Evolutionary conservation across 2,113 vertebrate species (phyloP).

Genomic region (Ptilorrhoa leucosticta): DNA sequence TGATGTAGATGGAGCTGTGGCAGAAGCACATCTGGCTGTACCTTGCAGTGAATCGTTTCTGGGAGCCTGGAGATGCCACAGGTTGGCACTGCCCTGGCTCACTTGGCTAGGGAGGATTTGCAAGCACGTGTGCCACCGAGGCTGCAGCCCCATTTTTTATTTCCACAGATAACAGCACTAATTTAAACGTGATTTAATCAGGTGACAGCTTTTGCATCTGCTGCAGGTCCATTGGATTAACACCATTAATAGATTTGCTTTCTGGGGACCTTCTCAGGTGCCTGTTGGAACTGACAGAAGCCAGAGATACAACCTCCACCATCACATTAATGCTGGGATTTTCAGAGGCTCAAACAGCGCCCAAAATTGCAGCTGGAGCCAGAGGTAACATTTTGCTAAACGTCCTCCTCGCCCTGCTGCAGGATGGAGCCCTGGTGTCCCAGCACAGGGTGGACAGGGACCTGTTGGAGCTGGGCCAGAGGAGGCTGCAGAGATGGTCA

Average conservation of each 20-base stretch:
- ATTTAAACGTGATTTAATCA: background rate
- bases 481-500: background rate
- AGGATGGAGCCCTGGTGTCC: background rate
- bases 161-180: background rate
- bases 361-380: background rate
- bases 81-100: background rate
- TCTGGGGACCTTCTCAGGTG: background rate
- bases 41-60: rapidly evolving
- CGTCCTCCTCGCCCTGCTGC: background rate
- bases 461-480: background rate
- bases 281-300: background rate
- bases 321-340: background rate
- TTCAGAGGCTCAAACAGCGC: background rate
- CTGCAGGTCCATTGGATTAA: background rate
- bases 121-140: background rate
- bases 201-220: background rate
- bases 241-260: background rate
- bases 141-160: background rate
- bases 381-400: background rate
- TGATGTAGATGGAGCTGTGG: background rate
- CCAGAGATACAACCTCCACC: background rate
- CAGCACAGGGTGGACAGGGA: background rate
- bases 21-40: rapidly evolving
- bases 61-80: background rate
- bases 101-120: background rate